Evolutionary conservation across 2,797 vertebrate species (phyloP).

Genomic region (Coranthus polyacanthus): DNA sequence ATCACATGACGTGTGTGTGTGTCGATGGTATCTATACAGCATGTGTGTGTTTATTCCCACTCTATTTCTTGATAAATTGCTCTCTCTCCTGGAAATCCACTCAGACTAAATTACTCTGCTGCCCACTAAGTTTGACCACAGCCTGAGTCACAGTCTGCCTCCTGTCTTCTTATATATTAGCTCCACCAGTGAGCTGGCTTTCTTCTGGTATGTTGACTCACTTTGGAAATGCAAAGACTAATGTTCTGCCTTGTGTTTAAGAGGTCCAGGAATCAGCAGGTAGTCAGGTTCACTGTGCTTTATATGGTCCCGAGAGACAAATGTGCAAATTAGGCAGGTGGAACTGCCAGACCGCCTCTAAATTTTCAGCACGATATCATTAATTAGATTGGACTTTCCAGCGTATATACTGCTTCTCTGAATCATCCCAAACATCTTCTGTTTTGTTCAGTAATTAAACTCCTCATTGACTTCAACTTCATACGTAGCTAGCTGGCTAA

Average conservation of each 20-base stretch:
- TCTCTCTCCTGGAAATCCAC: conserved; percentile 65
- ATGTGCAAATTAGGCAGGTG: background rate
- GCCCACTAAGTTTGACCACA: conserved; percentile 58
- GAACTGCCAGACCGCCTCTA: background rate
- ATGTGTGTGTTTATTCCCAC: conserved; percentile 35
- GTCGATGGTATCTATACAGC: conserved; percentile 12
- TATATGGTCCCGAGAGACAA: background rate
- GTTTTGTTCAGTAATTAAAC: too few species aligned
- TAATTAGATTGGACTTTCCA: too few species aligned
- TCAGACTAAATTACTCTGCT: conserved; percentile 66
- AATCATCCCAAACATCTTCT: too few species aligned
- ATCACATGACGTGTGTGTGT: conserved; percentile 29
- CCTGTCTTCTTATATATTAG: conserved; percentile 45
- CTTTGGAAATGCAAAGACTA: conserved; percentile 34
- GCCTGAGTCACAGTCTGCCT: conserved; percentile 35
- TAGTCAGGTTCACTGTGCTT: background rate
- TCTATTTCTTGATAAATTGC: conserved; percentile 66
- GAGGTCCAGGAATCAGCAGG: conserved; percentile 19
- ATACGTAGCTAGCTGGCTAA: too few species aligned
- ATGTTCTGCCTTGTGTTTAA: conserved; percentile 5
- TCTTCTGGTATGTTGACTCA: conserved; percentile 49
- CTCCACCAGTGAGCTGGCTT: conserved; percentile 5
- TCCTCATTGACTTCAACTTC: too few species aligned
- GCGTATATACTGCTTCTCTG: too few species aligned
- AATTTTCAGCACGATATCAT: too few species aligned